Conservation (phyloP, 2,113 vertebrate genomes). For the Ailuropoda melanoleuca region DNA sequence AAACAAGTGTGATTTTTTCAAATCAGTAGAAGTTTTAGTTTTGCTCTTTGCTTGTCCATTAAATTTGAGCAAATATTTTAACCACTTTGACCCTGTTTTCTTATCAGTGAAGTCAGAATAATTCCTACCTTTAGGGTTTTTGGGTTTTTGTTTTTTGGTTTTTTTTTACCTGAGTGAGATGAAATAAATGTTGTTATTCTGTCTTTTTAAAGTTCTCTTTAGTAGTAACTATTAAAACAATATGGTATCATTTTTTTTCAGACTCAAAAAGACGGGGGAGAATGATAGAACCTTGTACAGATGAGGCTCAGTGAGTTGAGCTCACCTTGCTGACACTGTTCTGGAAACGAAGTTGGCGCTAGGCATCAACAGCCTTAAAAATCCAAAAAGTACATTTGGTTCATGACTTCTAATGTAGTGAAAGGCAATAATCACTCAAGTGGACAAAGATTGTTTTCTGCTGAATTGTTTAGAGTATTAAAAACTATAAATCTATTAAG, state of each 20-base stretch:
- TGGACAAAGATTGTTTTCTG: background rate
- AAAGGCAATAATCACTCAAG: background rate
- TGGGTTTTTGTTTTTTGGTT: background rate
- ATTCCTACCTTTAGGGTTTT: background rate
- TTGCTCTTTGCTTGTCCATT: background rate
- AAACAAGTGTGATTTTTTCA: background rate
- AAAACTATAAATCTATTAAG: background rate
- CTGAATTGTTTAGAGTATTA: background rate
- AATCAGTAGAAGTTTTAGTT: background rate
- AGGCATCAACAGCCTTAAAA: background rate
- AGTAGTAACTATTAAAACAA: background rate
- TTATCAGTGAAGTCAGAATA: background rate
- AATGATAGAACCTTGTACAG: background rate
- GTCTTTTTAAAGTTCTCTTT: background rate
- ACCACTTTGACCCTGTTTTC: background rate
- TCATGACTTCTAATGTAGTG: background rate
- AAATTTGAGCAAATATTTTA: slow-evolving; percentile 29
- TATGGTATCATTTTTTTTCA: background rate
- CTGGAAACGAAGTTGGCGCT: background rate
- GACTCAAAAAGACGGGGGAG: background rate
- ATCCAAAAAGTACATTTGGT: background rate
- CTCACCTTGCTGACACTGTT: background rate
- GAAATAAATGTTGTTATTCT: background rate
- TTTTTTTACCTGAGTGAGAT: background rate
- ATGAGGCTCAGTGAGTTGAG: background rate